Evolutionary conservation across 64 coral and sea anemone species (phyloP).

Genomic region (Stylophora pistillata): DNA sequence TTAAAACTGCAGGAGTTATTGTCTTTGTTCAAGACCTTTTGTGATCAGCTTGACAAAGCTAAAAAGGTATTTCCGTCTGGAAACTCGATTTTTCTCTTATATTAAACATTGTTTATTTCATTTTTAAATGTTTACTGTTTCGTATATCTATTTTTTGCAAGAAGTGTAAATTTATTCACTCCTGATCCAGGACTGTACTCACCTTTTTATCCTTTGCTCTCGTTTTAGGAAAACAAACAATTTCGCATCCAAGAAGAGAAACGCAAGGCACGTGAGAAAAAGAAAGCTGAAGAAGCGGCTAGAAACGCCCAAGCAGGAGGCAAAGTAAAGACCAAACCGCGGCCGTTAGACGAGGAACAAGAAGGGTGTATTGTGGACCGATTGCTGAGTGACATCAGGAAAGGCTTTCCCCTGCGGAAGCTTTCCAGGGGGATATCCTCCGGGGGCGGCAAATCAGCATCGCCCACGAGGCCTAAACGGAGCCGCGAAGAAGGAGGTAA

Average conservation of each 20-base stretch:
- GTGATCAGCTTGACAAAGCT: constrained; percentile 76
- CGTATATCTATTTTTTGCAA: neutral
- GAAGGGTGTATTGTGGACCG: constrained; percentile 86
- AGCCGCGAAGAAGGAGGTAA: constrained; percentile 22
- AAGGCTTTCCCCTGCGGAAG: constrained; percentile 78
- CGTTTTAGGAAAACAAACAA: constrained; percentile 81
- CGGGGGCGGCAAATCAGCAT: neutral
- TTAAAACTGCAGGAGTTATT: constrained; percentile 83
- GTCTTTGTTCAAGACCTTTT: constrained; percentile 83
- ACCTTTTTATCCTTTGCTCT: neutral
- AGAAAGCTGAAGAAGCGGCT: constrained; percentile 76
- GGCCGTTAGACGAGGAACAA: constrained; percentile 45
- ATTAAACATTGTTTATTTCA: no score
- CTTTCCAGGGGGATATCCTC: neutral
- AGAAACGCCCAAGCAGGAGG: constrained; percentile 47
- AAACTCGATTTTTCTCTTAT: no score
- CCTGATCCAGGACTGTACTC: neutral
- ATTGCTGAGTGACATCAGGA: constrained; percentile 76
- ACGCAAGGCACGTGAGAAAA: constrained; percentile 73
- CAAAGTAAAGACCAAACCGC: constrained; percentile 43
- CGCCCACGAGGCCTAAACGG: neutral
- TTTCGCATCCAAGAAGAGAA: constrained; percentile 94
- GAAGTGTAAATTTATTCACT: neutral
- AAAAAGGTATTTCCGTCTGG: no score
- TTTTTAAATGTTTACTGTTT: neutral